Evolutionary conservation across 2,113 vertebrate species (phyloP).

Genomic region (Pipa parva): DNA sequence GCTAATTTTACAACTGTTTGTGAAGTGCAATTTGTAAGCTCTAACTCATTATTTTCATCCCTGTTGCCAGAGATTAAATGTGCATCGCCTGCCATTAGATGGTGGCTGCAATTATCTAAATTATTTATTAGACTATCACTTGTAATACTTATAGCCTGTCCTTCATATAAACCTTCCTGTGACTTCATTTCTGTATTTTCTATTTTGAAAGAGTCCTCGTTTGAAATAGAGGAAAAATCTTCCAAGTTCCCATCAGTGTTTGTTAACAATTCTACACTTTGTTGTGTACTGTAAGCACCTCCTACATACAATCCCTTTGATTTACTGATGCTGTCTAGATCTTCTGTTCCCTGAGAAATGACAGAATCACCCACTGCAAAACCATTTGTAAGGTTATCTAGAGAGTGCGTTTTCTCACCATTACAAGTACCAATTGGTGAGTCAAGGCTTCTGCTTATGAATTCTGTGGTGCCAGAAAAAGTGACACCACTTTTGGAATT

Average conservation of each 20-base stretch:
- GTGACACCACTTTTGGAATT: constrained; percentile 2
- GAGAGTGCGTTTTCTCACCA: constrained; percentile 59
- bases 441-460: constrained; percentile 48
- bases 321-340: constrained; percentile 55
- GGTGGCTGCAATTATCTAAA: constrained; percentile 44
- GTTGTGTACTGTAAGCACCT: constrained; percentile 52
- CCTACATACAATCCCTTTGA: constrained; percentile 58
- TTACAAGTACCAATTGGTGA: constrained; percentile 65
- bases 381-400: constrained; percentile 85
- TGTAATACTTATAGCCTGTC: constrained; percentile 48
- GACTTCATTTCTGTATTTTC: constrained; percentile 48
- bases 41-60: constrained; percentile 36
- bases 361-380: constrained; percentile 66
- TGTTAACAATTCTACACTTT: constrained; percentile 53
- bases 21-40: constrained; percentile 51
- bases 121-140: constrained; percentile 62
- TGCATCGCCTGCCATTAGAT: constrained; percentile 44
- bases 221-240: constrained; percentile 82
- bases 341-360: constrained; percentile 68
- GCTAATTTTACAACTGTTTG: constrained; percentile 38
- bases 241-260: constrained; percentile 71
- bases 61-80: constrained; percentile 46
- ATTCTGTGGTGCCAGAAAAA: constrained; percentile 50
- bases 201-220: constrained; percentile 52
- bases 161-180: constrained; percentile 49